These are phyloP conservation scores for Nomia melanderi DNA, from an alignment of 1,140 invertebrate genomes.

Conservation along the genomic window DNA sequence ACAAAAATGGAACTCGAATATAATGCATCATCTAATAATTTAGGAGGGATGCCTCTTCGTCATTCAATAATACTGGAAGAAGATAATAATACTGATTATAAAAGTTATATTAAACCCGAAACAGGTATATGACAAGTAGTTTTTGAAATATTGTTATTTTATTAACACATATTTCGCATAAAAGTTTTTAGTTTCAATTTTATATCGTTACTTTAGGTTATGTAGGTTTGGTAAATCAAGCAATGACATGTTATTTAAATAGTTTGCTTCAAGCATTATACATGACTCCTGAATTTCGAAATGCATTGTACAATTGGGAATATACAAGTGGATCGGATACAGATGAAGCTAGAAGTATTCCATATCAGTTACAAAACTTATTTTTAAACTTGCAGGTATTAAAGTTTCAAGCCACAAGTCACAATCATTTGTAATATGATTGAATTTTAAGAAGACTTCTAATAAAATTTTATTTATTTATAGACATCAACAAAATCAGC, in stretches of 20 bases:
- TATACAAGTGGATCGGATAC: conserved; percentile 84
- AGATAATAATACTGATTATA: conserved; percentile 50
- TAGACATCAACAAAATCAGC: conserved; percentile 88
- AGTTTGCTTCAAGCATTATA: conserved; percentile 93
- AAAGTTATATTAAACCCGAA: conserved; percentile 54
- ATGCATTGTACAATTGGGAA: conserved; percentile 94
- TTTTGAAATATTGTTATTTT: background rate
- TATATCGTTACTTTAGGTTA: conserved; percentile 81
- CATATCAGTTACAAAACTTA: conserved; percentile 93
- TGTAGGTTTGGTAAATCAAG: conserved; percentile 95
- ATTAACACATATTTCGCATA: background rate
- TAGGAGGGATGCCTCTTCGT: conserved; percentile 36
- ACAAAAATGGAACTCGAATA: background rate
- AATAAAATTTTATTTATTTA: conserved; percentile 51
- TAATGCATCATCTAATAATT: background rate
- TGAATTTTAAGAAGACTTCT: conserved; percentile 15
- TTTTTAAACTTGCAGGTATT: conserved; percentile 92
- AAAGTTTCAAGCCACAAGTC: conserved; percentile 3
- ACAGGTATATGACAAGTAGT: conserved; percentile 54
- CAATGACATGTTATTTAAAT: conserved; percentile 97
- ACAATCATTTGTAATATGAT: background rate
- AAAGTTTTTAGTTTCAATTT: conserved; percentile 1
- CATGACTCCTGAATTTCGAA: conserved; percentile 97
- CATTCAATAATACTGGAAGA: conserved; percentile 22
- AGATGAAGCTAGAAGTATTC: conserved; percentile 88